Conservation (phyloP, 2,113 vertebrate genomes). For the human (Homo sapiens) region GRCh38 chr7:133486001-133486500, state of each 20-base stretch:
- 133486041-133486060: constrained; percentile 56
- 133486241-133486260: constrained; percentile 55
- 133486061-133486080: constrained; percentile 47
- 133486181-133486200: constrained; percentile 22
- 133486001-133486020: constrained; percentile 40
- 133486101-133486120: constrained; percentile 39
- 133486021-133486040: constrained; percentile 57
- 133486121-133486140: constrained; percentile 42
- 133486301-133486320: constrained; percentile 17
- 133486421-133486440: neutral
- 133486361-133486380: neutral
- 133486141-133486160: neutral
- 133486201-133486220: neutral
- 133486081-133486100: constrained; percentile 46
- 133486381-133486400: neutral
- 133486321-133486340: constrained; percentile 30
- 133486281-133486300: constrained; percentile 34
- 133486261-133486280: constrained; percentile 36
- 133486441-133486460: neutral
- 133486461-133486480: neutral
- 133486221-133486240: constrained; percentile 25
- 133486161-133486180: neutral
- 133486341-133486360: neutral
- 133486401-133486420: neutral
- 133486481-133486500: neutral